Base-by-base conservation (phyloP, 2,113 vertebrate genomes). In the Ranitomeya imitator region DNA sequence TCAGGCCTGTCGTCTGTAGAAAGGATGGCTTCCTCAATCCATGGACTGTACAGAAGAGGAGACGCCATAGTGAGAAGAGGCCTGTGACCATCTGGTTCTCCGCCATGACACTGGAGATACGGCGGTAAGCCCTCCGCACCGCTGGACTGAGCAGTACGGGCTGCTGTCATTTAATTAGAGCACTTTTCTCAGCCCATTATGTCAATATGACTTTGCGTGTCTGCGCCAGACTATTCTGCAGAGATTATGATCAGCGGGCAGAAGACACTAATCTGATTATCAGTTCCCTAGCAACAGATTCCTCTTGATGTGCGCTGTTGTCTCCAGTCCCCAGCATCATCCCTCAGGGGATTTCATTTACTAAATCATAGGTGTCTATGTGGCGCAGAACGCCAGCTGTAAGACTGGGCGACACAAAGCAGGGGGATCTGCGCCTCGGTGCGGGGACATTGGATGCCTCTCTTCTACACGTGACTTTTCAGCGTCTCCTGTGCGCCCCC, bases 261-360 rank as follows among this genome's bases (percentile, higher is more conserved):
- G 79, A 26, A n/a, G 15, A 76, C 45, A 78, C 59, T 84, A 88
- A 88, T 88, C 87, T 88, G 87, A 88, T 88, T 88, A 88, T 84
- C 87, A 67, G 87, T 84, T 88, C 57, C 81, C 60, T 88, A 88
- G 87, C 87, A 88, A 88, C 87, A 84, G 80, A 74, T 79, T 84
- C 86, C 73, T 23, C 79, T 84, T 78, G 73, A 87, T 87, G 61
- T 80, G 85, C 78, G 79, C 52, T 15, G 78, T 78, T 65, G 51
- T 65, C 80, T 87, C 61, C 45, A 67, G 23, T 80, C 61, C 51
- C 63, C 63, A 67, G 67, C 52, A 19, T 57, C 63, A 69, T 80
- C 60, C 63, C 63, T 80, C 19, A 7, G 67, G 59, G 69, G 65
- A 55, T 78, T 60, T 76, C 12, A 55, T 73, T 61, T 61, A 7